Evolutionary conservation across 2,888 invertebrate species (phyloP).

Genomic region (Aphodius sticticus): DNA sequence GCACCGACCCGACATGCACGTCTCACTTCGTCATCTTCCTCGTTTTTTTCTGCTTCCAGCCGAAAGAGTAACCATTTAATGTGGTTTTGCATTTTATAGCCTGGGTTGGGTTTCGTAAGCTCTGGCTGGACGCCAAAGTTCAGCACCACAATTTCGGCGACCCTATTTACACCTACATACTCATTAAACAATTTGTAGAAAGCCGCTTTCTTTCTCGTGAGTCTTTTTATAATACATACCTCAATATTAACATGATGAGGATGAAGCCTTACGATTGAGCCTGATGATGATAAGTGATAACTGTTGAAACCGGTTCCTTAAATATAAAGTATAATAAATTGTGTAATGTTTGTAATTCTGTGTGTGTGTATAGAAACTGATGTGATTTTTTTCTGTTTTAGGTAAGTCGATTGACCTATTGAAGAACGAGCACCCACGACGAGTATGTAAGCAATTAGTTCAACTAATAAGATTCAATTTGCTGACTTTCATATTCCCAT

Average conservation of each 20-base stretch:
- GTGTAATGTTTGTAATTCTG: not conserved
- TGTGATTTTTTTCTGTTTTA: slow-evolving; percentile 23
- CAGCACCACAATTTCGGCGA: not conserved
- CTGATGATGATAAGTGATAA: not conserved
- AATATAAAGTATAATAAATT: not conserved
- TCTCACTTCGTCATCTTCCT: not conserved
- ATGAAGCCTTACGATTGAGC: too few relatives aligned
- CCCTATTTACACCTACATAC: too few relatives aligned
- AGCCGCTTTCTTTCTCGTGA: too few relatives aligned
- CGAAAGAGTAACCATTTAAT: not conserved
- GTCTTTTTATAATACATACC: too few relatives aligned
- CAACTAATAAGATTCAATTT: slow-evolving; percentile 15
- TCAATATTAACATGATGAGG: too few relatives aligned
- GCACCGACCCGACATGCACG: not conserved
- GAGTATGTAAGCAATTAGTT: slow-evolving; percentile 18
- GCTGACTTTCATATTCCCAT: slow-evolving; percentile 26
- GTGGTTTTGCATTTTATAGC: not conserved
- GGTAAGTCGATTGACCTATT: slow-evolving; percentile 17
- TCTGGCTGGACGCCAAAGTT: not conserved
- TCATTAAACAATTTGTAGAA: too few relatives aligned
- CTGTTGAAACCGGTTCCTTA: not conserved
- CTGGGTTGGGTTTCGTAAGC: not conserved
- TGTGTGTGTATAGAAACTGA: slow-evolving; percentile 5
- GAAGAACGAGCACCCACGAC: slow-evolving; percentile 15
- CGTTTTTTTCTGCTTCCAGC: not conserved